A percentile compares a stretch with the other conserved stretches of the same genome.
These are phyloP conservation scores for Trididemnum nubilum DNA, from an alignment of 23 tunicate genomes.

Conservation along the genomic window DNA sequence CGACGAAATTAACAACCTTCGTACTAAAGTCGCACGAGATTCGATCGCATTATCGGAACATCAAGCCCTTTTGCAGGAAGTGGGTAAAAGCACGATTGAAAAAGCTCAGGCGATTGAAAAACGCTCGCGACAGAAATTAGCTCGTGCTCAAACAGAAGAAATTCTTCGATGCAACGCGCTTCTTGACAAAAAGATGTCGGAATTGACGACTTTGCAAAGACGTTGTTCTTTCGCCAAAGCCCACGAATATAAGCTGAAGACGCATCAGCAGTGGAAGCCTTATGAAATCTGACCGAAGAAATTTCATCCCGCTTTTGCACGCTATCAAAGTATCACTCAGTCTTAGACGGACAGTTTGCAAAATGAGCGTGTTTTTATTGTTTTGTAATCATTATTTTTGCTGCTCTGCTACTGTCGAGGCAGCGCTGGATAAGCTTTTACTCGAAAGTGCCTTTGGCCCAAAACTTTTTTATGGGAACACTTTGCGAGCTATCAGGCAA, in stretches of 20 bases:
- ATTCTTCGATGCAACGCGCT: not conserved
- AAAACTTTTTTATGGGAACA: no score
- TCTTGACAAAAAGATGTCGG: not conserved
- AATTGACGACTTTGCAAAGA: constrained; percentile 1
- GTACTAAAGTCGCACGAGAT: not conserved
- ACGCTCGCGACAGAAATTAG: not conserved
- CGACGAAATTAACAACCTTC: not conserved
- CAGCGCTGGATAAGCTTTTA: no score
- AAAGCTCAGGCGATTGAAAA: not conserved
- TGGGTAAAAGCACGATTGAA: not conserved
- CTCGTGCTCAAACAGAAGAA: not conserved
- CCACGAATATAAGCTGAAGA: not conserved
- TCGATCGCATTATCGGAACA: not conserved
- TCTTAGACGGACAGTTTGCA: no score
- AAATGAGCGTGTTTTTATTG: no score
- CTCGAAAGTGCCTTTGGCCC: no score
- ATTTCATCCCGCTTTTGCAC: no score
- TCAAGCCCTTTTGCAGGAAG: not conserved
- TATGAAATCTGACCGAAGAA: not conserved
- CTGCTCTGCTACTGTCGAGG: no score
- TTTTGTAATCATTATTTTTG: no score
- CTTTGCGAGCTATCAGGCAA: no score
- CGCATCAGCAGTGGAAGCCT: not conserved
- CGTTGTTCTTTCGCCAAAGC: not conserved
- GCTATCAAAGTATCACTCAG: no score